Conservation (phyloP, 2,888 invertebrate genomes). For the Brachycybe producta region DNA sequence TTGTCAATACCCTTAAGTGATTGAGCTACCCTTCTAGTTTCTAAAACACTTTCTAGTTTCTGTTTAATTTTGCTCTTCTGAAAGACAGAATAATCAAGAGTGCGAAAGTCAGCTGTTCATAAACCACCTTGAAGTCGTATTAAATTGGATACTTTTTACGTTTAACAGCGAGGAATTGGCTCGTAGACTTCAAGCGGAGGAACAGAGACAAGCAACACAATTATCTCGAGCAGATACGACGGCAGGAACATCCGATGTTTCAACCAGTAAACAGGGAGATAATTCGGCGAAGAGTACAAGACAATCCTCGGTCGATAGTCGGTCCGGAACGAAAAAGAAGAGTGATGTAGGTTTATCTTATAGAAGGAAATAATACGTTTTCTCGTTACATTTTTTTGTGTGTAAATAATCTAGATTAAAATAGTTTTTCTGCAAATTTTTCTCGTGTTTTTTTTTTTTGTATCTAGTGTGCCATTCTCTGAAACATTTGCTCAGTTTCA, state of each 20-base stretch:
- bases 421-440: neutral
- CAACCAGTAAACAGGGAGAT: neutral
- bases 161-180: slow-evolving; percentile 37
- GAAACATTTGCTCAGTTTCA: no score
- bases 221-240: neutral
- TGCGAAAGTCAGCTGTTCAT: no score
- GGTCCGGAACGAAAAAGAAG: neutral
- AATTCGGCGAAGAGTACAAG: no score
- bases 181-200: slow-evolving; percentile 36
- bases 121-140: no score
- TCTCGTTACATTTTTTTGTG: no score
- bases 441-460: neutral
- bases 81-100: no score
- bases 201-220: slow-evolving; percentile 29
- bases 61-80: no score
- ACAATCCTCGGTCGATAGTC: neutral
- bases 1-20: no score
- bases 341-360: neutral
- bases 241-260: neutral
- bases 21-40: no score
- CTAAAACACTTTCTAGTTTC: no score
- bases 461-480: neutral
- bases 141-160: slow-evolving; percentile 4
- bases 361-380: neutral
- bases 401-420: no score